Evolutionary conservation across 2,797 vertebrate genomes (phyloP), one percentile per base, ranked within the genome.

Genomic region (Synanceia verrucosa): DNA sequence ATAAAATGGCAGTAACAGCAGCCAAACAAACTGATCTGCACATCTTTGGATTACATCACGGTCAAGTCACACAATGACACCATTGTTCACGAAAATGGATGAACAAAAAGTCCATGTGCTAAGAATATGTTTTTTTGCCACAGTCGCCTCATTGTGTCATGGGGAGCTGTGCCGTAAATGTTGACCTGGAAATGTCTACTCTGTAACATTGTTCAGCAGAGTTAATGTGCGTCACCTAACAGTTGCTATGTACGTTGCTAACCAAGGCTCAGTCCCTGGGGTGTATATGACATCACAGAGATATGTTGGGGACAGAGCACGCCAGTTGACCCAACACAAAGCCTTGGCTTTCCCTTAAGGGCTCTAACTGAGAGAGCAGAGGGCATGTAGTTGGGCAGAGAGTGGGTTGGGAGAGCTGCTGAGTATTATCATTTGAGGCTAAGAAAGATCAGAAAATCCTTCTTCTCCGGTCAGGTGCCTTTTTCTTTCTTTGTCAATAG

Each of bases 141-240:
- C 66, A 82, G 36, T 60, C 3, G 31, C 41, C 37, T 65, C 65
- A 56, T 84, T 86, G 82, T 81, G 75, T 69, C 52, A 29, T 70
- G 65, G 60, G 39, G 26, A 59, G 62, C 61, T 19, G 33, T 50
- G 51, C 39, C 6, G 28, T 79, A 83, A 88, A 90, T 84, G 83
- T 81, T 76, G 70, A 47, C 53, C 55, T 65, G 82, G 81, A 83
- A 89, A 83, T 61, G 55, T 78, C 76, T 52, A 57, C 33, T 79
- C 60, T 46, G 11, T 60, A 39, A 65, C 70, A 87, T 84, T 89
- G 83, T 86, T 78, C 8, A 46, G 39, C 48, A 28, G 33, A 18
- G n/a, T 63, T 53, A 39, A 44, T 53, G 51, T 63, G 62, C 50
- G 52, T 88, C 79, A 83, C 5, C 65, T 43, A 9, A 19, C 18